A percentile compares a stretch with the other conserved stretches of the same genome.
Evolutionary conservation across 2,888 invertebrate species (phyloP).

Genomic region (Acronicta alni): DNA sequence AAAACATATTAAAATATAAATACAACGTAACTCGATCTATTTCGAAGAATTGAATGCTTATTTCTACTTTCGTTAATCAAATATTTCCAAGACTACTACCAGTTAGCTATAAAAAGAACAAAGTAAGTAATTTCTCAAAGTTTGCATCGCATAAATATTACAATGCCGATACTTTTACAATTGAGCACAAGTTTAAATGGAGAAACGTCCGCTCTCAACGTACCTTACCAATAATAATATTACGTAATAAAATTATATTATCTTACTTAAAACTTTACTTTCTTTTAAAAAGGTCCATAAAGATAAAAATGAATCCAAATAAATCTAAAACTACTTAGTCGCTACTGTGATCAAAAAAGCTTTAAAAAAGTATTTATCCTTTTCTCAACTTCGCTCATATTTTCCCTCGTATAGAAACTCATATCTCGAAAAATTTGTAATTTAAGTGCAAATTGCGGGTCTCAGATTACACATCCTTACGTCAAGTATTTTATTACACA

Average conservation of each 20-base stretch:
- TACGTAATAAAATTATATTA: conserved; percentile 5
- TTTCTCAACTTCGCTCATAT: conserved; percentile 42
- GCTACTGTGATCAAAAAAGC: conserved; percentile 33
- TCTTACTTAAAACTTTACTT: conserved; percentile 7
- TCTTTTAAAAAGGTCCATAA: background rate
- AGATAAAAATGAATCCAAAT: conserved; percentile 19
- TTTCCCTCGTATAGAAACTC: conserved; percentile 40
- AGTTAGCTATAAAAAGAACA: conserved; percentile 19
- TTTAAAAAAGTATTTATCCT: conserved; percentile 39
- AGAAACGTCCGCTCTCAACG: conserved; percentile 8
- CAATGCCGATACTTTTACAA: conserved; percentile 39
- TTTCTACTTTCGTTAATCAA: background rate
- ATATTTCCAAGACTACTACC: conserved; percentile 1
- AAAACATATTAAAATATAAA: too few relatives aligned
- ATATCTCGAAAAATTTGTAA: conserved; percentile 51
- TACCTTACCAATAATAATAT: conserved; percentile 12
- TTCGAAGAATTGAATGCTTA: conserved; percentile 1
- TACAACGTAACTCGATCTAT: too few relatives aligned
- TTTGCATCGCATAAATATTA: conserved; percentile 38
- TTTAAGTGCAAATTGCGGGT: conserved; percentile 55
- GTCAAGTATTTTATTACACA: conserved; percentile 32
- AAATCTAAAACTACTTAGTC: conserved; percentile 37
- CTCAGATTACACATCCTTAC: conserved; percentile 51
- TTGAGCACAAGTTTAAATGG: conserved; percentile 31
- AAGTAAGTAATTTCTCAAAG: conserved; percentile 25